Base-by-base conservation (phyloP, 2,113 vertebrate genomes). In the Tonatia bakeri region DNA sequence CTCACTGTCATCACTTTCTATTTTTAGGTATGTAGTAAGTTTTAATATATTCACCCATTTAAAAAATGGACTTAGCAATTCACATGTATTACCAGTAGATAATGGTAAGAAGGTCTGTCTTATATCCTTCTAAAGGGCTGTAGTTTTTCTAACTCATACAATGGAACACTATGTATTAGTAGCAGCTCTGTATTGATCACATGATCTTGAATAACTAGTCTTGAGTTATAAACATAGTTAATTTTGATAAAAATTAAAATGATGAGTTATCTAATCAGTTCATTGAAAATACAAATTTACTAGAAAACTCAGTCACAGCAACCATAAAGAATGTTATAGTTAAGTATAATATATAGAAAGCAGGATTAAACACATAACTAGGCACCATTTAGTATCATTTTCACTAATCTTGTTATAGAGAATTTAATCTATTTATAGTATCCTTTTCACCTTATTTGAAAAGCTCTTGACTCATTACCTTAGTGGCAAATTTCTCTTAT, bases 401-500 rank as follows among this genome's bases (percentile, higher is more conserved):
- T 94, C 43, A 90, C 31, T 94, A 87, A 93, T 91, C 33, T 75
- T 94, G 16, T 91, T 96, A 84, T 83, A 67, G 24, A 93, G 19
- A 88, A 91, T 95, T 95, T 90, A 56, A 86, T 87, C 33, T 94
- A 76, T 43, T 77, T 94, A 59, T 84, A 47, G 5, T 76, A 80
- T 79, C 75, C 4, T 84, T 91, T 95, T 95, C 11, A 79, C 61
- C 80, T 65, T 81, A 94, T 77, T 70, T 95, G 70, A 82, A 96
- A 94, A 94, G 31, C 24, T 96, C 79, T 40, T 96, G 31, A 82
- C n/a, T 92, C 84, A 67, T 96, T 96, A 82, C 26, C 19, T 92
- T 76, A 54, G 45, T 95, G 52, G 91, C 24, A 94, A 76, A 76
- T 95, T 85, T 92, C 81, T 90, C 33, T 47, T 75, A 22, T 84